Base-by-base conservation (phyloP, 1,140 invertebrate species). In the Papilio glaucus region DNA sequence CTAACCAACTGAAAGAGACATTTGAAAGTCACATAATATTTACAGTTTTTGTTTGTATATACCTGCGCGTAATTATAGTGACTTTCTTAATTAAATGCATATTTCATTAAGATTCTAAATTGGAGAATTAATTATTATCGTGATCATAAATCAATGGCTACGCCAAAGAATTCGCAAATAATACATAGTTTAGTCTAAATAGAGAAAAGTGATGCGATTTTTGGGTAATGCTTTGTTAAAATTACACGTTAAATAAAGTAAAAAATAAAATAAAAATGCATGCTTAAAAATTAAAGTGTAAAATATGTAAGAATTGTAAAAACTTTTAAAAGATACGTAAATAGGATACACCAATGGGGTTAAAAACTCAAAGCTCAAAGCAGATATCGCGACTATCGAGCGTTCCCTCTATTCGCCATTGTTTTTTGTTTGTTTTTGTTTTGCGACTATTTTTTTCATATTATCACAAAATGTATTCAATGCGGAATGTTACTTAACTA, bases 211-310 rank as follows among this genome's bases (percentile, higher is more conserved):
- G 1, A 49, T 49, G 15, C 18, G 13, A 41, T 42, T n/a, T 42
- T 42, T 21, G 8, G 18, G 21, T n/a, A 24, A 49, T 21, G 18
- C 18, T 21, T 49, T 18, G 21, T 49, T 4, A 49, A 24, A 49
- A 49, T 24, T 6, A 49, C 10, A 21, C 0, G 8, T 49, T 49
- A 49, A 49, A 45, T 6, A 45, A 45, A 45, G 6, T n/a, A n/a
- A n/a, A n/a, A n/a, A n/a, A 42, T 42, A 9, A 21, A 49, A 49
- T 8, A 49, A 53, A 57, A 57, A 57, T 57, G 21, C 21, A 53
- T 9, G 15, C 45, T 24, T 53, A 24, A 45, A 45, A 45, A 15
- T 15, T 45, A 45, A 57, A 57, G 9, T 12, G 8, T 12, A 53
- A 26, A 53, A 24, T 10, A 53, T 4, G 3, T 12, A 24, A 49